These are phyloP conservation scores for Diaphora mendica DNA, from an alignment of 2,888 invertebrate genomes.

Conservation along the genomic window DNA sequence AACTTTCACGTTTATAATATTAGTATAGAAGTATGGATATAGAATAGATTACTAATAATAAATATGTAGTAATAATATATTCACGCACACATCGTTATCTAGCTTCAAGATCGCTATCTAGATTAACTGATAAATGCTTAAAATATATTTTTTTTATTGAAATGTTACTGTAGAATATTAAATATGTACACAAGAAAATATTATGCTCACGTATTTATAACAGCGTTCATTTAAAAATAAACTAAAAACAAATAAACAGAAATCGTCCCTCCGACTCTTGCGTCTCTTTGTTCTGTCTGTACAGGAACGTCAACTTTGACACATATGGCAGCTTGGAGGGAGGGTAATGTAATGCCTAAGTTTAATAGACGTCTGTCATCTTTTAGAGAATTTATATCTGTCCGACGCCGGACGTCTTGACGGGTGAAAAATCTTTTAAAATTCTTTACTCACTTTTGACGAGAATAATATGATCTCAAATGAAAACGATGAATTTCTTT, in stretches of 20 bases:
- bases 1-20: no score
- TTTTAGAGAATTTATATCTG: not conserved
- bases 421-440: not conserved
- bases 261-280: not conserved
- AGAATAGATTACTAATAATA: no score
- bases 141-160: not conserved
- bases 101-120: no score
- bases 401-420: not conserved
- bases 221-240: not conserved
- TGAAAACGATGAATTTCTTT: not conserved
- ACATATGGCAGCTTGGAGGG: not conserved
- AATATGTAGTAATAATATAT: no score
- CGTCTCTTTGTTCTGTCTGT: not conserved
- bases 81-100: no score
- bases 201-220: not conserved
- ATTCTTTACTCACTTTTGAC: not conserved
- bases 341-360: not conserved
- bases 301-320: not conserved
- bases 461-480: not conserved
- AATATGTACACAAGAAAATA: not conserved
- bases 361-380: not conserved
- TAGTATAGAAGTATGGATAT: no score
- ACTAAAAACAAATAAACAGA: not conserved
- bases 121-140: no score
- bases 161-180: no score